phyloP scores from a whole-genome alignment of 1,140 invertebrate species.

The Pteromalus puparum region DNA sequence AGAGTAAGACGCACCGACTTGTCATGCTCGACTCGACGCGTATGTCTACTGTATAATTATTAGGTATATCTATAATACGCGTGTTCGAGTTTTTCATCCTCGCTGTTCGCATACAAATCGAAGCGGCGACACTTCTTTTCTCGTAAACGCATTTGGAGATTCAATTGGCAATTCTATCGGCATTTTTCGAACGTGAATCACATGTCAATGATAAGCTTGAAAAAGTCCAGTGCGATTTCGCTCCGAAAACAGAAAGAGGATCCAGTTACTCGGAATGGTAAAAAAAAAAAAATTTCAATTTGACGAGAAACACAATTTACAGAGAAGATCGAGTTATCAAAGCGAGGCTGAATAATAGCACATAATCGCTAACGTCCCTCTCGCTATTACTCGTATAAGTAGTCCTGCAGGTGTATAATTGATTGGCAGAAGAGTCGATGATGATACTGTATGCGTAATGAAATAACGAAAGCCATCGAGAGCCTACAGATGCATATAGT shows the following conservation, averaged over 20 bases:
- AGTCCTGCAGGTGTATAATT: too few relatives aligned
- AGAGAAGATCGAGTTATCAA: too few relatives aligned
- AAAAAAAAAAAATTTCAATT: neutral
- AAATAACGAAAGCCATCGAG: too few relatives aligned
- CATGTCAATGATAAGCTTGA: neutral
- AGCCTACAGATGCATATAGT: too few relatives aligned
- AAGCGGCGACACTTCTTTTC: neutral
- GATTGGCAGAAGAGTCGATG: too few relatives aligned
- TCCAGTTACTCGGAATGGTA: too few relatives aligned
- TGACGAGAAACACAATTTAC: neutral
- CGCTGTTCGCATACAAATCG: neutral
- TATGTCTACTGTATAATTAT: neutral
- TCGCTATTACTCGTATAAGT: too few relatives aligned
- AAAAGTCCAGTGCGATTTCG: neutral
- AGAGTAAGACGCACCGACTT: neutral
- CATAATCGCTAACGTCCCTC: too few relatives aligned
- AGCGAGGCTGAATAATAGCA: too few relatives aligned
- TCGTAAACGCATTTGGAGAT: neutral
- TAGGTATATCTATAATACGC: neutral
- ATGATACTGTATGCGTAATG: too few relatives aligned
- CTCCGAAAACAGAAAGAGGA: too few relatives aligned
- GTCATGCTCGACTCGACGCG: neutral
- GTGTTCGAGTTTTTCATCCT: neutral
- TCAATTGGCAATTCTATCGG: neutral
- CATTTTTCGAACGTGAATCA: neutral